phyloP scores from a whole-genome alignment of 2,113 vertebrate genomes.

The Hoplias malabaricus region DNA sequence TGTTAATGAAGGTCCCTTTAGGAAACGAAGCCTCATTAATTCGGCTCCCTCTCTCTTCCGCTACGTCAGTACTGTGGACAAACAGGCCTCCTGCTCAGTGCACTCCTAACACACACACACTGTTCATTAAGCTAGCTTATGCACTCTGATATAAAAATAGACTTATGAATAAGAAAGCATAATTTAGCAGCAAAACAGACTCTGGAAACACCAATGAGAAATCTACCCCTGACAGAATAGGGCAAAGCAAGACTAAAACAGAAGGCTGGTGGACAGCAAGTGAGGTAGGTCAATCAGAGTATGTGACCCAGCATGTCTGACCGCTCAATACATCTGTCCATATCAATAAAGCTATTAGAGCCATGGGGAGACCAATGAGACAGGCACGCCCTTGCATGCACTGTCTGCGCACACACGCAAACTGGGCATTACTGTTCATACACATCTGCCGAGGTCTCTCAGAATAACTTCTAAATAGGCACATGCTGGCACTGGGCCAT shows the following conservation, averaged over 20 bases:
- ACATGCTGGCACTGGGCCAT: too few species aligned
- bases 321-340: slow-evolving; percentile 47
- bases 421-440: neutral
- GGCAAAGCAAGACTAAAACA: neutral
- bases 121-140: neutral
- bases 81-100: neutral
- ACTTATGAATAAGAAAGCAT: neutral
- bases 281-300: slow-evolving; percentile 41
- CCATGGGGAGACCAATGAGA: slow-evolving; percentile 52
- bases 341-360: slow-evolving; percentile 62
- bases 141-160: neutral
- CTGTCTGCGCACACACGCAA: neutral
- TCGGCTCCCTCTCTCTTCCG: slow-evolving; percentile 37
- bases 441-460: neutral
- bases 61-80: slow-evolving; percentile 5
- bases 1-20: slow-evolving; percentile 60
- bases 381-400: slow-evolving; percentile 33
- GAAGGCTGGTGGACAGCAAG: neutral
- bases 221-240: neutral
- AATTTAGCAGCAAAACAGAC: neutral
- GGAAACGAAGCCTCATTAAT: slow-evolving; percentile 63
- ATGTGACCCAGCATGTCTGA: slow-evolving; percentile 51
- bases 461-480: neutral
- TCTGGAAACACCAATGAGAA: neutral
- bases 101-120: neutral